Conservation (phyloP, 1,140 invertebrate species). For the Microplitis mediator region DNA sequence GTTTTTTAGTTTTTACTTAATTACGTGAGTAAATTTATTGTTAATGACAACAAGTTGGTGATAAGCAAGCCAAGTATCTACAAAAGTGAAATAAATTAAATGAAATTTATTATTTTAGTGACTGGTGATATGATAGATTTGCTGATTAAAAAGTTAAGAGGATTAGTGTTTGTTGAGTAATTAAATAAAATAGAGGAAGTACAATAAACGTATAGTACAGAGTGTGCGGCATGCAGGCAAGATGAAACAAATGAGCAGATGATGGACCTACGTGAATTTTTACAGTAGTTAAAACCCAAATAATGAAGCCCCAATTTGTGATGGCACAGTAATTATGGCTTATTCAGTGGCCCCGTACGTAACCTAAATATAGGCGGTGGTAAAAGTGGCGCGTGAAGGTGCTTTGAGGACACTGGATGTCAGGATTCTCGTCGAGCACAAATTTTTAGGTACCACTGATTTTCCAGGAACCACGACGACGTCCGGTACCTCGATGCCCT, state of each 20-base stretch:
- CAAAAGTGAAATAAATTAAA: too few relatives aligned
- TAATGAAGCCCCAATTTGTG: conserved; percentile 41
- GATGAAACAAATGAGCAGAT: conserved; percentile 34
- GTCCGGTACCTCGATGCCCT: conserved; percentile 48
- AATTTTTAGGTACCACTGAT: conserved; percentile 47
- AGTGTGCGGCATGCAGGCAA: conserved; percentile 35
- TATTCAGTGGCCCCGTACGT: conserved; percentile 43
- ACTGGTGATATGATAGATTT: too few relatives aligned
- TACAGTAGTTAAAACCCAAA: conserved; percentile 47
- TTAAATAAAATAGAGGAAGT: neutral
- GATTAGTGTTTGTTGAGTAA: neutral
- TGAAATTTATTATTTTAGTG: too few relatives aligned
- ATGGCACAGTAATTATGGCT: conserved; percentile 28
- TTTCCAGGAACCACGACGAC: conserved; percentile 49
- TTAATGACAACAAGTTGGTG: too few relatives aligned
- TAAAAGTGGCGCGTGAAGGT: conserved; percentile 57
- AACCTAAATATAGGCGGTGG: conserved; percentile 58
- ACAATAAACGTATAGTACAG: conserved; percentile 10
- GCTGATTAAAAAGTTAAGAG: neutral
- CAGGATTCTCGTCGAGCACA: conserved; percentile 51
- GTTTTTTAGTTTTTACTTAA: conserved; percentile 9
- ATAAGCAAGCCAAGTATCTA: too few relatives aligned
- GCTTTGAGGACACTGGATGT: conserved; percentile 56
- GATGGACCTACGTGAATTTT: conserved; percentile 52
- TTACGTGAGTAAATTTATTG: too few relatives aligned